Percentiles rank a stretch among this genome's conserved stretches.
These are phyloP conservation scores for Corythornis cristatus DNA, from an alignment of 2,113 vertebrate species.

Conservation along the genomic window DNA sequence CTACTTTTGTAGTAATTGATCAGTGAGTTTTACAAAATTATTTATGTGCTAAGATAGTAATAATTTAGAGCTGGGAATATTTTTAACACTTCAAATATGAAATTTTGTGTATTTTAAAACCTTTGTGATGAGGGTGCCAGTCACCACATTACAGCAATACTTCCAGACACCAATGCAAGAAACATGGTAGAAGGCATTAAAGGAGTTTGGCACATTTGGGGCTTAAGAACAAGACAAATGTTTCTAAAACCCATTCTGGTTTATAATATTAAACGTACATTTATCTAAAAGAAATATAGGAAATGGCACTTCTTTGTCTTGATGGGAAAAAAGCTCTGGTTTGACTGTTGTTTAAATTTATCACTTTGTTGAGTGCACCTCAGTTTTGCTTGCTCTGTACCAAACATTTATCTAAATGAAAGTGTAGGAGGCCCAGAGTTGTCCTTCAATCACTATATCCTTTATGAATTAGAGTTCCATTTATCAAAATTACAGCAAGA, in stretches of 20 bases:
- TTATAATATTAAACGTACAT: slow-evolving; percentile 48
- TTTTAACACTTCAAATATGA: background rate
- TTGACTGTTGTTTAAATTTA: slow-evolving; percentile 61
- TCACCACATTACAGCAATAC: background rate
- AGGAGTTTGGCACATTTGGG: slow-evolving; percentile 14
- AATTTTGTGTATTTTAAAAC: background rate
- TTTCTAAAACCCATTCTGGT: slow-evolving; percentile 10
- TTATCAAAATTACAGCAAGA: slow-evolving; percentile 87
- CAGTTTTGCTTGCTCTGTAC: slow-evolving; percentile 64
- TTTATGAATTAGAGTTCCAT: slow-evolving; percentile 84
- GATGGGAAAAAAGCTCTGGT: background rate
- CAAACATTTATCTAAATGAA: slow-evolving; percentile 85
- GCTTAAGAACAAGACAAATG: slow-evolving; percentile 14
- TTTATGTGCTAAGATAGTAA: background rate
- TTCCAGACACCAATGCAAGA: background rate
- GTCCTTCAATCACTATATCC: slow-evolving; percentile 82
- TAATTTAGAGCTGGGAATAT: background rate
- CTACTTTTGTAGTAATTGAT: background rate
- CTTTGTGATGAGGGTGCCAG: background rate
- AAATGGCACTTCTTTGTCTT: slow-evolving; percentile 8
- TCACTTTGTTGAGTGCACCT: slow-evolving; percentile 53
- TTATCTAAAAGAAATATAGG: slow-evolving; percentile 34
- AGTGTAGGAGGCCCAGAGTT: slow-evolving; percentile 69
- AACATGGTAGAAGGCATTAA: background rate
- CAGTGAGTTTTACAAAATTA: background rate